phyloP scores from a whole-genome alignment of 2,888 invertebrate genomes.

The Rugalucina vietnamica region DNA sequence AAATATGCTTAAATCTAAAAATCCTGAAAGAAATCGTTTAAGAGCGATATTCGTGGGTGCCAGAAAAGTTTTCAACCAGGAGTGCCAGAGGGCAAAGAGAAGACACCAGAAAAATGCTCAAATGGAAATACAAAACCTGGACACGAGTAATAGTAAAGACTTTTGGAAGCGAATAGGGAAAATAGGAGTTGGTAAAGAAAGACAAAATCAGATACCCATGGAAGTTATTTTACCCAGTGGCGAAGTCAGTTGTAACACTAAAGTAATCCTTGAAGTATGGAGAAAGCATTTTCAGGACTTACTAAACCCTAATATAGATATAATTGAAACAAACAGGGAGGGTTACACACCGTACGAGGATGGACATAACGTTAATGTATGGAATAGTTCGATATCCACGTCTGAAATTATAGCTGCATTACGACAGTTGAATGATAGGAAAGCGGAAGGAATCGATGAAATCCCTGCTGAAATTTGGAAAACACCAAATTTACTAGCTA shows the following conservation, averaged over 20 bases:
- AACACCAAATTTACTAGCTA: background rate
- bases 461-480: background rate
- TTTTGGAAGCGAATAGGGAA: no score
- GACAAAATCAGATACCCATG: background rate
- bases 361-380: no score
- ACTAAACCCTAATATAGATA: background rate
- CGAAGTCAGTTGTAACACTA: background rate
- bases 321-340: background rate
- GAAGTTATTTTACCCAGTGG: background rate
- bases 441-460: background rate
- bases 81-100: background rate
- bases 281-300: background rate
- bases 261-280: no score
- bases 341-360: no score
- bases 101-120: background rate
- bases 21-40: background rate
- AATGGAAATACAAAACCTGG: background rate
- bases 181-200: background rate
- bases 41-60: background rate
- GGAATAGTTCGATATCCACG: background rate
- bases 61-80: background rate
- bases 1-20: no score
- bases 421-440: constrained; percentile 3
- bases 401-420: background rate
- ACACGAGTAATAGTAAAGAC: no score